Base-by-base conservation (phyloP, 2,888 invertebrate genomes). In the Liodrosophila aerea region DNA sequence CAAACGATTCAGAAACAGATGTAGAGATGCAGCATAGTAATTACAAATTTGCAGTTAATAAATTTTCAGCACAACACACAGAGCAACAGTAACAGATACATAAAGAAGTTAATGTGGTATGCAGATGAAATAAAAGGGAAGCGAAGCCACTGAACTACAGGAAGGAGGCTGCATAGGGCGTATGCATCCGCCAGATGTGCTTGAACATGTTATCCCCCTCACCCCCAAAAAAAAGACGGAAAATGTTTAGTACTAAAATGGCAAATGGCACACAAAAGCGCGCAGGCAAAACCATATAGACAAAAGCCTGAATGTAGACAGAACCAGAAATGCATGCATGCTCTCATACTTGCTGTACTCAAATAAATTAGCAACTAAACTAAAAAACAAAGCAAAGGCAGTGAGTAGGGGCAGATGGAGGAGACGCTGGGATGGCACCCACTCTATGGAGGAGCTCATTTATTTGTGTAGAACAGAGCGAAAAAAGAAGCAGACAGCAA, bases 331-430 rank as follows among this genome's bases (percentile, higher is more conserved):
- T 76, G 72, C 81, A 81, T 31, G 27, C 36, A 22, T 18, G 18
- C 9, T 13, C 33, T 1, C 9, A n/a, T 4, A 9, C 22, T 8
- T 13, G 13, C 9, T 72, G 71, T 70, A 64, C 56, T 71, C 81
- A 82, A 84, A 82, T 82, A 82, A 82, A 82, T 82, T 82, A 82
- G 82, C 84, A 74, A 78, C 76, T 73, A 64, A 76, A 76, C 73
- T 78, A 67, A 76, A 69, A 75, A 65, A 82, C 73, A 74, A 73
- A 64, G 39, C 57, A 58, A 61, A 56, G 43, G 44, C 64, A 62
- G 39, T 54, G 18, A 46, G 18, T 30, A 15, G 36, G 27, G 45
- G 30, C n/a, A 34, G 12, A 12, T 11, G 46, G 7, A 30, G 13
- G 34, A n/a, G n/a, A n/a, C n/a, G n/a, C n/a, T n/a, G 36, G 16